Evolutionary conservation across 2,797 vertebrate species (phyloP).

Genomic region (Clarias pachynema): DNA sequence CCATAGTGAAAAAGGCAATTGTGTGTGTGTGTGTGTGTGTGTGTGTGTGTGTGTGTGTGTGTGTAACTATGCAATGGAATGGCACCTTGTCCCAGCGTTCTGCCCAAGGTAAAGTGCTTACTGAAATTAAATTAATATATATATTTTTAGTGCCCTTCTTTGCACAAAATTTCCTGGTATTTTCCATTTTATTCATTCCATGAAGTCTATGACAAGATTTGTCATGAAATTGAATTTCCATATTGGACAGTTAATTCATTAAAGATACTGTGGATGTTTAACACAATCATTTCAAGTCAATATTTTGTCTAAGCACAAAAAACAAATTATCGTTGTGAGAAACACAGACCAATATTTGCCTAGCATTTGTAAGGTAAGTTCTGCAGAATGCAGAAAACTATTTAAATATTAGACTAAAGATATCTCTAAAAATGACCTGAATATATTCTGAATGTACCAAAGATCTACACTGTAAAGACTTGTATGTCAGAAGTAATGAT

Average conservation of each 20-base stretch:
- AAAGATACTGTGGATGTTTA: not conserved
- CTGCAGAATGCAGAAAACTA: constrained; percentile 54
- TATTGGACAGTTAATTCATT: constrained; percentile 61
- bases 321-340: constrained; percentile 70
- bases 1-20: not conserved
- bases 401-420: not conserved
- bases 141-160: constrained; percentile 23
- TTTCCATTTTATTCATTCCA: constrained; percentile 66
- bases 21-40: no score
- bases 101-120: not conserved
- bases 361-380: constrained; percentile 77
- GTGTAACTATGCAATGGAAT: not conserved
- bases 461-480: not conserved
- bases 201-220: constrained; percentile 58
- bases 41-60: not conserved
- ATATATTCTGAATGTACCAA: not conserved
- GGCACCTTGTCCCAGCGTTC: not conserved
- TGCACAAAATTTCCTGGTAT: constrained; percentile 61
- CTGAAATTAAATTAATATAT: not conserved
- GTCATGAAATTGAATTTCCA: constrained; percentile 61
- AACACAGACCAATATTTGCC: constrained; percentile 76
- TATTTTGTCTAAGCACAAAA: not conserved
- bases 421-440: not conserved
- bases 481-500: constrained; percentile 15
- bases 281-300: not conserved